Evolutionary conservation across 1,140 invertebrate species (phyloP), one percentile per base, ranked within the genome.

Genomic region (Bombus fervidus): DNA sequence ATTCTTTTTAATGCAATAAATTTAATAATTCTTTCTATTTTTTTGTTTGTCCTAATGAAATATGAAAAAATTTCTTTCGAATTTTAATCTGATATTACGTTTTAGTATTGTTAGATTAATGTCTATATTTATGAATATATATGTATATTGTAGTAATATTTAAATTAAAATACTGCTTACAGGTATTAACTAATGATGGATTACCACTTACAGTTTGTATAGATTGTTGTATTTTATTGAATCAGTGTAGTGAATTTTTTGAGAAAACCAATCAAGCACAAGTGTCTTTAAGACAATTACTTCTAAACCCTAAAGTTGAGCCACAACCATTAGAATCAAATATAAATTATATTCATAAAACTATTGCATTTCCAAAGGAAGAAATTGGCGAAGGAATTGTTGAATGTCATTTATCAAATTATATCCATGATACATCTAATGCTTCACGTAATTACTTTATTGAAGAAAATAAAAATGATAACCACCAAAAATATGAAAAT

Each of bases 221-320:
- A 71, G 94, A 95, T 34, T 95, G 95, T 84, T 95, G 93, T 72
- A 83, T 93, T n/a, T 86, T 92, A 39, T 87, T 95, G 28, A 93
- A 95, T 79, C 94, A 95, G 75, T 95, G 92, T 81, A 93, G 83
- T 64, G 94, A 95, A 62, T 95, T 95, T 91, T 94, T 93, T 87
- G 95, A 95, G 34, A 95, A 94, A 88, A 93, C 94, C 1, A 94
- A 95, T 89, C 90, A 94, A 89, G 95, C 95, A 8, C 95, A 95
- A 90, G 71, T 81, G 53, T 94, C 92, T 25, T 89, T 95, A 1
- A 91, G 86, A 31, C 86, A 93, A 68, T 86, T 95, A 84, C 69
- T 95, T 9, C 76, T 86, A 47, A 83, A 93, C 47, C 25, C 88
- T 59, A 95, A 95, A 85, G 73, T 88, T 9, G 91, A 94, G 12